These are phyloP conservation scores for Trichogramma dendrolimi DNA, from an alignment of 2,888 invertebrate species.

Conservation along the genomic window DNA sequence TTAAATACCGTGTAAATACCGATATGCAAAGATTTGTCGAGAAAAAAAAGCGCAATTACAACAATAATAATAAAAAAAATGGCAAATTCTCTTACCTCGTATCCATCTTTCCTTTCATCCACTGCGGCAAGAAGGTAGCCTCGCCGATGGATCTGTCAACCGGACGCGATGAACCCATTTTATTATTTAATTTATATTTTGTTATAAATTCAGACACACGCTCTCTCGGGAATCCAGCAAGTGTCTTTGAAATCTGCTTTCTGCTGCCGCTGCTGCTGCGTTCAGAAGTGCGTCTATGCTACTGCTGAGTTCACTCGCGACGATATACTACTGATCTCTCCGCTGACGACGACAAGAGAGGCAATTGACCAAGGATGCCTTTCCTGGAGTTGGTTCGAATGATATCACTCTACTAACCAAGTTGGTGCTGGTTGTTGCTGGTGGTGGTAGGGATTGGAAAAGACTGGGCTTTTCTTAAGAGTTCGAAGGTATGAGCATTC, in stretches of 20 bases:
- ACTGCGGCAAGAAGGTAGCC: slow-evolving; percentile 65
- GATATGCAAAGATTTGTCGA: no score
- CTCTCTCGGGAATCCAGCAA: not conserved
- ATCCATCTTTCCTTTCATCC: slow-evolving; percentile 70
- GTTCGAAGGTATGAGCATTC: no score
- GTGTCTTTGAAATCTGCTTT: not conserved
- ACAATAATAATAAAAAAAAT: not conserved
- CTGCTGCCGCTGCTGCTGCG: not conserved
- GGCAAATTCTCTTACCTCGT: slow-evolving; percentile 50
- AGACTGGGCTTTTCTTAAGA: no score
- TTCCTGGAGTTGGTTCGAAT: no score
- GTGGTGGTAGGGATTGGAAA: no score
- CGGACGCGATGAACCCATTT: slow-evolving; percentile 46
- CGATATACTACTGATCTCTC: slow-evolving; percentile 37
- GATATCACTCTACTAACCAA: no score
- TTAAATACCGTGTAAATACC: no score
- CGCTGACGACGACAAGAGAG: no score
- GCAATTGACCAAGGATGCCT: no score
- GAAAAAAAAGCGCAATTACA: no score
- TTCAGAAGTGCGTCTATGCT: slow-evolving; percentile 1
- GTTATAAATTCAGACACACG: not conserved
- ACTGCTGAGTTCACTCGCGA: slow-evolving; percentile 34
- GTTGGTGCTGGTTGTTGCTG: no score
- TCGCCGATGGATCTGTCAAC: slow-evolving; percentile 43
- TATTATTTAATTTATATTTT: slow-evolving; percentile 12